Evolutionary conservation across 2,797 vertebrate genomes (phyloP).

Genomic region (Podarcis lilfordi): DNA sequence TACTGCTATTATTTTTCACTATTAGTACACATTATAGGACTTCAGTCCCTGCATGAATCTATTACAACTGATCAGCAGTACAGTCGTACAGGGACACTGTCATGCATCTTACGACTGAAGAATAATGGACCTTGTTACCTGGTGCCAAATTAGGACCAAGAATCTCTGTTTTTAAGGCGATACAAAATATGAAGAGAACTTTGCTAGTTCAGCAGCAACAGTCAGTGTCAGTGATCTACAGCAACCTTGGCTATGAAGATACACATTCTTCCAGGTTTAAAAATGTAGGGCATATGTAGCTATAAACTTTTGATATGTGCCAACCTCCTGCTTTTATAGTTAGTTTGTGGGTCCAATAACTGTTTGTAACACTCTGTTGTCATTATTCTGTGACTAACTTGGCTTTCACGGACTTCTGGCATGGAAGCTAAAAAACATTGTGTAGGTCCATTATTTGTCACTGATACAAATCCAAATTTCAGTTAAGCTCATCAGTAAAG

Average conservation of each 20-base stretch:
- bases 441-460: slow-evolving; percentile 13
- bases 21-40: not conserved
- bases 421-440: slow-evolving; percentile 5
- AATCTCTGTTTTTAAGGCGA: not conserved
- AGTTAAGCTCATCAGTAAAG: slow-evolving; percentile 26
- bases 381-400: not conserved
- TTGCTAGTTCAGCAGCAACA: not conserved
- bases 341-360: not conserved
- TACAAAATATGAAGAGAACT: not conserved
- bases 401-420: slow-evolving; percentile 12
- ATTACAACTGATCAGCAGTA: not conserved
- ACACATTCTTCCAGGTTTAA: not conserved
- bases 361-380: not conserved
- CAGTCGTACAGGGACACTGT: not conserved
- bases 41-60: not conserved
- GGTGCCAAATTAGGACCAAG: not conserved
- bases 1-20: not conserved
- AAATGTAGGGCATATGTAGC: not conserved
- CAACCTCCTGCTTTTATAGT: not conserved
- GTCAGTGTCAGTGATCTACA: not conserved
- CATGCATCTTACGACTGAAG: not conserved
- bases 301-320: not conserved
- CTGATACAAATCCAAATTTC: slow-evolving; percentile 31
- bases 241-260: not conserved
- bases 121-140: not conserved